Percentiles rank a stretch among this genome's conserved stretches.
These are phyloP conservation scores for Cuculus canorus DNA, from an alignment of 2,797 vertebrate genomes.

Conservation along the genomic window DNA sequence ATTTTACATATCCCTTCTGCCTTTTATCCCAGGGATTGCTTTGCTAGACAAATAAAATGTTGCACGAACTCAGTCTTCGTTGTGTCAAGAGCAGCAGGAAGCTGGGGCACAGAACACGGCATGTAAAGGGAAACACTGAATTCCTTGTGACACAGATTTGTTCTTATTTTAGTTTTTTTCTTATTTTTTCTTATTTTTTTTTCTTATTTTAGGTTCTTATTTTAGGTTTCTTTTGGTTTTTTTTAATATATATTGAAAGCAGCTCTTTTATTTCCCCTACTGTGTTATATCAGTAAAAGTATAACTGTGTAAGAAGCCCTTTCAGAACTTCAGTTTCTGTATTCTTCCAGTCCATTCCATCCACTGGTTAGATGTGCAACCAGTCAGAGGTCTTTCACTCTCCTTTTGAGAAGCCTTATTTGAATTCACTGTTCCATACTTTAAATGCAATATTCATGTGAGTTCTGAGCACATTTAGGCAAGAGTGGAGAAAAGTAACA, in stretches of 20 bases:
- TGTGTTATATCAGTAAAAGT: neutral
- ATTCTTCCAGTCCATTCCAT: neutral
- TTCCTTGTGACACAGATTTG: neutral
- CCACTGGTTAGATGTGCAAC: neutral
- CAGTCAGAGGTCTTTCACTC: neutral
- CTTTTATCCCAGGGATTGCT: neutral
- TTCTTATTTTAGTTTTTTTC: neutral
- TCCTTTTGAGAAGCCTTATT: neutral
- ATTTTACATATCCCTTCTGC: neutral
- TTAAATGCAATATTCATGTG: neutral
- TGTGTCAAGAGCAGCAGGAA: neutral
- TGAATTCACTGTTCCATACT: neutral
- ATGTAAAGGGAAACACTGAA: neutral
- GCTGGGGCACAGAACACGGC: neutral
- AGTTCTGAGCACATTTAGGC: neutral
- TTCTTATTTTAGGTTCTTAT: neutral
- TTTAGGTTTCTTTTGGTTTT: neutral
- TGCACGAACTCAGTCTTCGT: neutral
- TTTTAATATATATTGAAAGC: neutral
- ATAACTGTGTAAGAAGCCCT: neutral
- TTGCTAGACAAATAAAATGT: neutral
- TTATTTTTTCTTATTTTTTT: no score
- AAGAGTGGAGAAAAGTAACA: neutral
- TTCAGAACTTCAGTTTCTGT: neutral
- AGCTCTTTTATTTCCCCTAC: neutral